Conservation (phyloP, 2,888 invertebrate species). For the Apodemia mormo region DNA sequence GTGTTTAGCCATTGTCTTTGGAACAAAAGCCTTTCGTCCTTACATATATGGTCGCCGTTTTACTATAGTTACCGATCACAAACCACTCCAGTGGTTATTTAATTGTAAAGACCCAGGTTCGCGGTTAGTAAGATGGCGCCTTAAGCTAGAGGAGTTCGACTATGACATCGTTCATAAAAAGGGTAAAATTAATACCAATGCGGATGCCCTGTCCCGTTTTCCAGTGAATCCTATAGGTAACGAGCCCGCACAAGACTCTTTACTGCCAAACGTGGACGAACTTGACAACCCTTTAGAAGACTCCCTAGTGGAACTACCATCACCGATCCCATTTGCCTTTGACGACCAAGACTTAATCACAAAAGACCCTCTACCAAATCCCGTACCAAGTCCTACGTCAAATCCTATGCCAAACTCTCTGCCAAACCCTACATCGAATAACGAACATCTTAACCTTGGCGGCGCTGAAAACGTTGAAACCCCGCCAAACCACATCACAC, state of each 20-base stretch:
- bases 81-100: slow-evolving; percentile 25
- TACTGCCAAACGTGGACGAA: background rate
- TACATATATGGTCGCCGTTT: slow-evolving; percentile 17
- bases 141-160: background rate
- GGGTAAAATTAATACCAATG: background rate
- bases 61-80: slow-evolving; percentile 19
- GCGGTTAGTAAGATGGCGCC: slow-evolving; percentile 25
- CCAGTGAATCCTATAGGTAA: background rate
- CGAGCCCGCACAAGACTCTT: background rate
- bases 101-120: slow-evolving; percentile 24
- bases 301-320: background rate
- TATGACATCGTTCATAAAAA: slow-evolving; percentile 2
- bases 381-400: no score
- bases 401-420: no score
- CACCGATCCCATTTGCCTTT: background rate
- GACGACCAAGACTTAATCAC: no score
- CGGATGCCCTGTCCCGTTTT: background rate
- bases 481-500: background rate
- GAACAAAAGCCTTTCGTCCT: background rate
- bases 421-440: background rate
- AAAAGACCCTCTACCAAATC: no score
- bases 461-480: background rate
- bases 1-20: background rate
- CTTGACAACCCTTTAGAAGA: background rate
- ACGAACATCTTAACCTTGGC: no score